Conservation (phyloP, 2,113 vertebrate genomes). For the Hystrix brachyura region DNA sequence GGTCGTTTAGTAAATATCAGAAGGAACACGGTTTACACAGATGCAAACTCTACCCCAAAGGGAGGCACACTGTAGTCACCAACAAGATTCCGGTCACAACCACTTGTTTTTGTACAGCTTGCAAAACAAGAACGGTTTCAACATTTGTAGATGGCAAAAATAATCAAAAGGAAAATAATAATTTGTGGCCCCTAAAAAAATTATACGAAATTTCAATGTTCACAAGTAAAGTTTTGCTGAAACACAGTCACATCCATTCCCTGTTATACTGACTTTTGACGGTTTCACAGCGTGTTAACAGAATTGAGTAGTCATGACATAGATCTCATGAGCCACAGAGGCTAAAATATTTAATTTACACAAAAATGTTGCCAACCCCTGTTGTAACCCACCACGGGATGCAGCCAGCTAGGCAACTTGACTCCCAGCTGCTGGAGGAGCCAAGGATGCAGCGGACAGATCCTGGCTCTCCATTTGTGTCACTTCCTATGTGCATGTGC, state of each 20-base stretch:
- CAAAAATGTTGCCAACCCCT: not conserved
- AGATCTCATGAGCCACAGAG: not conserved
- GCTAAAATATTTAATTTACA: not conserved
- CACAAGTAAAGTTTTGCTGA: conserved; percentile 5
- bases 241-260: not conserved
- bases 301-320: not conserved
- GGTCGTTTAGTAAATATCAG: too few relatives aligned
- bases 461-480: not conserved
- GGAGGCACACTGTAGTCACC: accelerated
- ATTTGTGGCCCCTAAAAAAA: not conserved
- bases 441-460: not conserved
- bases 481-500: not conserved
- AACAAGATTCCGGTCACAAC: not conserved
- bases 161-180: not conserved
- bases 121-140: not conserved
- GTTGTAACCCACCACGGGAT: not conserved
- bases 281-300: not conserved
- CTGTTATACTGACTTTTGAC: not conserved
- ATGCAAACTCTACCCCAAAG: not conserved
- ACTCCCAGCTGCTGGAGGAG: not conserved
- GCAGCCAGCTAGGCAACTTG: not conserved
- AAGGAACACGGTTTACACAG: not conserved
- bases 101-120: not conserved
- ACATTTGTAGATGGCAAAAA: not conserved
- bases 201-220: conserved; percentile 18